Conservation (phyloP, 2,797 vertebrate genomes). For the Sebastes matsubarae region DNA sequence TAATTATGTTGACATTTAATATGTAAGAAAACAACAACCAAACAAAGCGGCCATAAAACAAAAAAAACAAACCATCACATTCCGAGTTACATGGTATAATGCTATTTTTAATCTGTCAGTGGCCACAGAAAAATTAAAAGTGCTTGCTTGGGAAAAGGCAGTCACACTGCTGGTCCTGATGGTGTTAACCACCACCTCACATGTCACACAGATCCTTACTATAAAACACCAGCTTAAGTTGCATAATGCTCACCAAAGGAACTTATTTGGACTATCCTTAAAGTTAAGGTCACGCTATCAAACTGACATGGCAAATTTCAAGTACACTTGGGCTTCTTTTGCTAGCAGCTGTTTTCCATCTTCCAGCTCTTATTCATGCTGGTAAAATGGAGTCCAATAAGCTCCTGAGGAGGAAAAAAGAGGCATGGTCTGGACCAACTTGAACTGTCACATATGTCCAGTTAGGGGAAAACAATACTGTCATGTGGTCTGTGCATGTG, state of each 20-base stretch:
- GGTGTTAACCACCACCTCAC: slow-evolving; percentile 64
- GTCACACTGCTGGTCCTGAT: slow-evolving; percentile 50
- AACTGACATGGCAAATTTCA: slow-evolving; percentile 53
- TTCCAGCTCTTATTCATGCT: slow-evolving; percentile 72
- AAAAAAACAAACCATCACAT: slow-evolving; percentile 68
- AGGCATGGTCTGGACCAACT: slow-evolving; percentile 74
- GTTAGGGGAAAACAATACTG: slow-evolving; percentile 55
- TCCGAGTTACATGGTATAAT: slow-evolving; percentile 68
- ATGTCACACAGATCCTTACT: slow-evolving; percentile 38
- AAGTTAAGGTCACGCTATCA: slow-evolving; percentile 51
- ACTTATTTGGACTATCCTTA: slow-evolving; percentile 47
- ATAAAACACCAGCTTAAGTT: slow-evolving; percentile 30
- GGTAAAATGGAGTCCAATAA: slow-evolving; percentile 77
- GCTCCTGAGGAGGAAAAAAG: slow-evolving; percentile 67
- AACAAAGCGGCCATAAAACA: slow-evolving; percentile 72
- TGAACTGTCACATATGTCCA: slow-evolving; percentile 64
- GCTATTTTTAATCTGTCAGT: slow-evolving; percentile 74
- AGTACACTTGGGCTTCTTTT: slow-evolving; percentile 41
- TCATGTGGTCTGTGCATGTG: slow-evolving; percentile 67
- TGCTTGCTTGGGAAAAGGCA: slow-evolving; percentile 61
- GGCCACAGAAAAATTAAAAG: slow-evolving; percentile 67
- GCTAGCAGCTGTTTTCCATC: slow-evolving; percentile 81
- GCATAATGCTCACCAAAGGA: slow-evolving; percentile 48
- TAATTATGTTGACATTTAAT: slow-evolving; percentile 77
- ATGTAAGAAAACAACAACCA: slow-evolving; percentile 74